Base-by-base conservation (phyloP, 2,797 vertebrate species). In the Danio choprae region DNA sequence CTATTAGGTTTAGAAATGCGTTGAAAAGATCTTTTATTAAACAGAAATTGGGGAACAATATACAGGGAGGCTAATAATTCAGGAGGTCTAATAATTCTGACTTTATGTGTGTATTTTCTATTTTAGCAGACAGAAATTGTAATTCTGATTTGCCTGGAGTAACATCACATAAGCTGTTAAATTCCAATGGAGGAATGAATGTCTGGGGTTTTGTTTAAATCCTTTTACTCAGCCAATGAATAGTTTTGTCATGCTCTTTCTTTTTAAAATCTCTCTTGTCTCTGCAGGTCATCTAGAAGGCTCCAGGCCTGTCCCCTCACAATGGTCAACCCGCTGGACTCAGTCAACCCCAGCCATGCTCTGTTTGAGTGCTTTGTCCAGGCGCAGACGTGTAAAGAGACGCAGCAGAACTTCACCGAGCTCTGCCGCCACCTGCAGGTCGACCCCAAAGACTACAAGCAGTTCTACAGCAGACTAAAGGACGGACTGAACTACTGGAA, bases 401-500 rank as follows among this genome's bases (percentile, higher is more conserved):
- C 94, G 7, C 92, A 93, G 87, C 86, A 86, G 50, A 92, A 88
- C 80, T 98, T 98, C 1, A 9, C 20, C 5, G 92, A 90, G 36
- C 94, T 98, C 62, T 96, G 96, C 79, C 80, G 0, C 83, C 87
- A 90, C 7, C 92, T 98, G 82, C 71, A 90, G n/a, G 48, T 97
- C 50, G 84, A 94, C 71, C 90, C 92, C 0, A 85, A 64, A 0
- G 94, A 96, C 50, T 95, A 91, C 79, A 82, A 90, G 38, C 84
- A 80, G 69, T 96, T 96, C 63, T 98, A 96, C 77, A 77, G 83
- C 0, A 94, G 92, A 84, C 90, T 98, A 71, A 98, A 96, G 86
- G 93, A 94, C 50, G 89, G 89, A 46, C 95, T 98, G 72, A 98
- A 98, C 90, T 97, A 94, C 89, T 98, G 97, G 97, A 97, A 93